Evolutionary conservation across 1,140 invertebrate genomes (phyloP).

Genomic region (Pygmarrhopalites habei): DNA sequence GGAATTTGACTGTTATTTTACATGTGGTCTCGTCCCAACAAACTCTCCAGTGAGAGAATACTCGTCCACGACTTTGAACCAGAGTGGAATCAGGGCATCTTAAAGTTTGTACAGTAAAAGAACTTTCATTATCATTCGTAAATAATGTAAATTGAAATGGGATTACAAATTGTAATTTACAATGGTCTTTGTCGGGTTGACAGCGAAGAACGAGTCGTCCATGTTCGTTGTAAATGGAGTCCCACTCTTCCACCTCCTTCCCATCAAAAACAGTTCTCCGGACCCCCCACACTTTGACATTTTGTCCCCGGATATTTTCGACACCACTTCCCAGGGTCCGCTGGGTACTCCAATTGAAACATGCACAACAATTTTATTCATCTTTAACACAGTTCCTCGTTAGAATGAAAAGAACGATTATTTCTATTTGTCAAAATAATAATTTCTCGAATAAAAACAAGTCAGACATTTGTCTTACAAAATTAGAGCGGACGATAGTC

Average conservation of each 20-base stretch:
- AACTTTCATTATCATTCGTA: too few species aligned
- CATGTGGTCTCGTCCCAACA: constrained; percentile 17
- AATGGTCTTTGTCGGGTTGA: constrained; percentile 23
- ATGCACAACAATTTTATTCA: too few species aligned
- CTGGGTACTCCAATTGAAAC: constrained; percentile 10
- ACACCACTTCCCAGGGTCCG: constrained; percentile 14
- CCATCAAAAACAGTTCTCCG: constrained; percentile 16
- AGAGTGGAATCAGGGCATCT: constrained; percentile 34
- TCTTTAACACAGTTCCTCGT: too few species aligned
- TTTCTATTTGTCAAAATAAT: not conserved
- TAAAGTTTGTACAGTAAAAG: too few species aligned
- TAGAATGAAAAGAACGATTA: not conserved
- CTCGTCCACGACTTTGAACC: constrained; percentile 26
- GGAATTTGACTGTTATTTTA: too few species aligned
- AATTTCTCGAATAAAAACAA: too few species aligned
- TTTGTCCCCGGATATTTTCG: constrained; percentile 32
- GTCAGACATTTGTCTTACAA: constrained; percentile 32
- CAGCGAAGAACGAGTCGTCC: constrained; percentile 28
- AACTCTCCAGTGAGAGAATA: constrained; percentile 9
- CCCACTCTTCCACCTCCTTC: constrained; percentile 16
- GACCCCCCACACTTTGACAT: constrained; percentile 23
- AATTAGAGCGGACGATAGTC: constrained; percentile 16
- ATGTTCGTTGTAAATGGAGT: constrained; percentile 30
- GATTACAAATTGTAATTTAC: too few species aligned
- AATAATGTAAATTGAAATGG: too few species aligned